Evolutionary conservation across 2,888 invertebrate species (phyloP).

Genomic region (Tromatobia lineatoria): DNA sequence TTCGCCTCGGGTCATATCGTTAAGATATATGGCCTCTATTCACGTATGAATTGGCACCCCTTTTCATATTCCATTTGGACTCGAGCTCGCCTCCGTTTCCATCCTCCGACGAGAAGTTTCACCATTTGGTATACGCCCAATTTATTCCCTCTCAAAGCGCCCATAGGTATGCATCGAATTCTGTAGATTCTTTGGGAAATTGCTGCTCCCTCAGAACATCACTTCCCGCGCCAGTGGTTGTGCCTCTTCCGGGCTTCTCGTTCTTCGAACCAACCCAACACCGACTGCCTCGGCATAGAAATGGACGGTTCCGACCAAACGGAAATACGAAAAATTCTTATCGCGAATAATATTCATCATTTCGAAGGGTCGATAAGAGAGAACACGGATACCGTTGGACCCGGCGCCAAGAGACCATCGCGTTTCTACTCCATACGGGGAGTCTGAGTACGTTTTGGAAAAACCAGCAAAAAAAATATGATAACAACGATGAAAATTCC

Average conservation of each 20-base stretch:
- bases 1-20: conserved; percentile 47
- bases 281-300: conserved; percentile 76
- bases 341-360: conserved; percentile 80
- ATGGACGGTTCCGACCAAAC: conserved; percentile 73
- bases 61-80: conserved; percentile 68
- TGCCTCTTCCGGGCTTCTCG: conserved; percentile 26
- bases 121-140: conserved; percentile 69
- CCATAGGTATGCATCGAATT: conserved; percentile 80
- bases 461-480: neutral
- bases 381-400: neutral
- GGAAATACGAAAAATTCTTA: conserved; percentile 79
- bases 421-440: conserved; percentile 47
- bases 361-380: conserved; percentile 44
- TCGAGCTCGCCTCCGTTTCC: conserved; percentile 48
- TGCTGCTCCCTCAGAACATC: conserved; percentile 70
- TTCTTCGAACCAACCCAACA: neutral
- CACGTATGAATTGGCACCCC: conserved; percentile 57
- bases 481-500: neutral
- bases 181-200: conserved; percentile 80
- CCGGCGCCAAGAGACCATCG: conserved; percentile 27
- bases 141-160: conserved; percentile 76
- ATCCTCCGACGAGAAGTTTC: conserved; percentile 9
- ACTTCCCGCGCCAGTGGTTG: conserved; percentile 21
- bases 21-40: conserved; percentile 42
- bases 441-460: neutral